Base-by-base conservation (phyloP, 2,797 vertebrate genomes). In the Sardinella longiceps region DNA sequence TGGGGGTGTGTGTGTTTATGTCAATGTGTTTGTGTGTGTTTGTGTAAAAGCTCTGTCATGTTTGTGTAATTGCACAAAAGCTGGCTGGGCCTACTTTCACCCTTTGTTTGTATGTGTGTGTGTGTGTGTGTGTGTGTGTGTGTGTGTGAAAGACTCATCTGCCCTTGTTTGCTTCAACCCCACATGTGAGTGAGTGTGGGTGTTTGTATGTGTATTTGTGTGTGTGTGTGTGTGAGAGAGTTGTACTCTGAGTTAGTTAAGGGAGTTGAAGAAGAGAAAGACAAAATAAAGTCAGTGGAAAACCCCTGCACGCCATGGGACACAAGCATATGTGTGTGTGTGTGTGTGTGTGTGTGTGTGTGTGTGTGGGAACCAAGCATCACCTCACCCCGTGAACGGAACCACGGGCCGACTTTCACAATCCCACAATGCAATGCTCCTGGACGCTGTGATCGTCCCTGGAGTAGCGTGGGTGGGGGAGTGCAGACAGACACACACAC, bases 321-420 rank as follows among this genome's bases (percentile, higher is more conserved):
- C 56, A 48, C 81, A 80, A 86, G 82, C n/a, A n/a, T n/a, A n/a
- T n/a, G n/a, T n/a, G n/a, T n/a, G n/a, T n/a, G n/a, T n/a, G n/a
- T n/a, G n/a, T n/a, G n/a, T n/a, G n/a, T n/a, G n/a, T n/a, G n/a
- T n/a, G n/a, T n/a, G n/a, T n/a, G n/a, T n/a, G n/a, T n/a, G n/a
- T n/a, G 82, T 86, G 84, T 90, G 89, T 84, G 86, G 66, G 87
- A 86, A 87, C 25, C 82, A 80, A 37, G 66, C 51, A 85, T 85
- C 25, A 25, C 56, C 48, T 83, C 77, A 43, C 53, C 81, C 86
- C 80, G 74, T 30, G 80, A 87, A 80, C 37, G 28, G 53, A 53
- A 83, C 28, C 3, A 48, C 80, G 83, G 83, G 87, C 85, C 81
- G 84, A 84, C 80, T 58, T 88, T 86, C 82, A 86, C 85, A 86